A percentile compares a stretch with the other conserved stretches of the same genome.
phyloP scores from a whole-genome alignment of 1,140 invertebrate species.

The Drosophila santomea region DNA sequence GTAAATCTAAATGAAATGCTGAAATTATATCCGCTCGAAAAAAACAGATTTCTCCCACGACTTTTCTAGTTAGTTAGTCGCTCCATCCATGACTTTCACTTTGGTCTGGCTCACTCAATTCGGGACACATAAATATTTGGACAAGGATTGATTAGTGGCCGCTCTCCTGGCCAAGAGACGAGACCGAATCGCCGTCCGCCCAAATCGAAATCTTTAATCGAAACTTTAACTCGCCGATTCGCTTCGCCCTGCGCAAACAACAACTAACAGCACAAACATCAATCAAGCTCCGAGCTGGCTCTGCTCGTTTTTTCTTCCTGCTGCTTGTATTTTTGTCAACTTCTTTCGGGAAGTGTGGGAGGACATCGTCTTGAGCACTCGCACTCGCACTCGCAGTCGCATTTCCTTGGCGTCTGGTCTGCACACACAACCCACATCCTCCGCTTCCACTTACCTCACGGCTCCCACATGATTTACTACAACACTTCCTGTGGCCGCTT shows the following conservation, averaged over 20 bases:
- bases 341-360: constrained; percentile 23
- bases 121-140: constrained; percentile 51
- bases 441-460: constrained; percentile 52
- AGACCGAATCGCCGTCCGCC: constrained; percentile 66
- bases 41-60: not conserved
- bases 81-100: constrained; percentile 66
- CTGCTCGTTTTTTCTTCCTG: constrained; percentile 30
- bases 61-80: constrained; percentile 20
- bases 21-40: too few species aligned
- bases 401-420: constrained; percentile 58
- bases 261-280: constrained; percentile 81
- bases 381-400: constrained; percentile 40
- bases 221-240: constrained; percentile 66
- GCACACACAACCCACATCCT: constrained; percentile 49
- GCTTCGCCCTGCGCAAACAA: constrained; percentile 53
- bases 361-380: constrained; percentile 69
- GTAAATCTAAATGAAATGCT: too few species aligned
- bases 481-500: constrained; percentile 62
- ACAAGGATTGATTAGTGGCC: constrained; percentile 51
- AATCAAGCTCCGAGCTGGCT: constrained; percentile 69
- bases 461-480: constrained; percentile 81
- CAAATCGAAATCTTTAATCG: constrained; percentile 72
- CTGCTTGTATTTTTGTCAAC: constrained; percentile 61
- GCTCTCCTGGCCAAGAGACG: constrained; percentile 35
- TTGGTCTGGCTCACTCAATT: constrained; percentile 29